Evolutionary conservation across 2,797 vertebrate genomes (phyloP), one percentile per base, ranked within the genome.

Genomic region (Argyrosomus regius): DNA sequence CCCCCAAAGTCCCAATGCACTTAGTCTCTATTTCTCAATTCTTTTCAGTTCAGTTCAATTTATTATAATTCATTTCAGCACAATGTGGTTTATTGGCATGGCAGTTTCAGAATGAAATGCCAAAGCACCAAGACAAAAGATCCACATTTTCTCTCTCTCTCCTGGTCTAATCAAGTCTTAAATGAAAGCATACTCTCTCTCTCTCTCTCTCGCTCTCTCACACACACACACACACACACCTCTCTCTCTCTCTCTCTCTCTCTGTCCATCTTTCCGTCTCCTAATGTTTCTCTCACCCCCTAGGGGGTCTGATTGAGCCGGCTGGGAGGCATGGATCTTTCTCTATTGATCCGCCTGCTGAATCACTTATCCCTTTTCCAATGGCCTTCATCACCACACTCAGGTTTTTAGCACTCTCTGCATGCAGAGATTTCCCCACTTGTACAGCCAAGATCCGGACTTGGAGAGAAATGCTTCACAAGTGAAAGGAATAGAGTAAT

Each of bases 311-410:
- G 91, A 93, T 93, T 93, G 92, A 94, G 91, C 91, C 76, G 88
- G 86, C 92, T 90, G 85, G 90, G 91, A 92, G 93, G 92, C 91
- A 93, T 91, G 92, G 90, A 94, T 94, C 91, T 88, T 88, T 91
- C 89, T 89, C 82, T 90, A 94, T 95, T 90, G 93, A 95, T 94
- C 92, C 4, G 80, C 91, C 89, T 80, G 91, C 91, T 93, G 92
- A 94, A 94, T 95, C 93, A 95, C 94, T 95, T 94, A 95, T 94
- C 92, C 92, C 90, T 93, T 93, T 93, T 92, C 93, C 94, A 89
- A 89, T 92, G 92, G 92, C 91, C 91, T 92, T 91, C 90, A 91
- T 93, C 93, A 87, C 87, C 90, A 78, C 89, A 73, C 86, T 90
- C 86, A 82, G 84, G 80, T 91, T 91, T 79, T 92, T 88, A 92